These are phyloP conservation scores for Zoanthus gigantus DNA, from an alignment of 92 coral and sea anemone genomes.

Conservation along the genomic window DNA sequence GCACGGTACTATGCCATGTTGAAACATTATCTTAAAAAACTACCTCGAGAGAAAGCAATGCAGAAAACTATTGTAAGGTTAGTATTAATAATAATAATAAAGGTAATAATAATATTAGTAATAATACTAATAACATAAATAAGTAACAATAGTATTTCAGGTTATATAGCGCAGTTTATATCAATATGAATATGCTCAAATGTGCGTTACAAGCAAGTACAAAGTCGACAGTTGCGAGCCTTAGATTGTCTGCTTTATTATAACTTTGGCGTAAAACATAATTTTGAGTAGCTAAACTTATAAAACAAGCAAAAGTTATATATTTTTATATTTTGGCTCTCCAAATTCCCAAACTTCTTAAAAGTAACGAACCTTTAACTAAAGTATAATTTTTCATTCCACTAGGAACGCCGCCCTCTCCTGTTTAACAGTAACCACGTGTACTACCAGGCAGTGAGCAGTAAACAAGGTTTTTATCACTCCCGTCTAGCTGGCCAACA, in stretches of 20 bases:
- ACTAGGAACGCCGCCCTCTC: constrained; percentile 23
- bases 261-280: too few species aligned
- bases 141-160: too few species aligned
- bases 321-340: too few species aligned
- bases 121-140: background rate
- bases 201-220: too few species aligned
- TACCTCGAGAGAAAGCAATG: constrained; percentile 74
- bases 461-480: constrained; percentile 22
- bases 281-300: too few species aligned
- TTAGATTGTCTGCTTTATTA: too few species aligned
- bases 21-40: constrained; percentile 77
- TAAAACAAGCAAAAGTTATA: too few species aligned
- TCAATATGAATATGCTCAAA: too few species aligned
- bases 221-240: too few species aligned
- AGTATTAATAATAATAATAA: background rate
- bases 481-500: background rate
- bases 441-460: constrained; percentile 37
- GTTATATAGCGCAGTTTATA: too few species aligned
- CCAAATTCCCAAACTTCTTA: background rate
- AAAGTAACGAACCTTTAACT: background rate
- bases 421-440: constrained; percentile 24
- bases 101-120: background rate
- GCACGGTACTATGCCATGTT: constrained; percentile 79
- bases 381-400: background rate
- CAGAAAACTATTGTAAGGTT: constrained; percentile 88